Evolutionary conservation across 2,888 invertebrate genomes (phyloP).

Genomic region (Peribatodes rhomboidaria): DNA sequence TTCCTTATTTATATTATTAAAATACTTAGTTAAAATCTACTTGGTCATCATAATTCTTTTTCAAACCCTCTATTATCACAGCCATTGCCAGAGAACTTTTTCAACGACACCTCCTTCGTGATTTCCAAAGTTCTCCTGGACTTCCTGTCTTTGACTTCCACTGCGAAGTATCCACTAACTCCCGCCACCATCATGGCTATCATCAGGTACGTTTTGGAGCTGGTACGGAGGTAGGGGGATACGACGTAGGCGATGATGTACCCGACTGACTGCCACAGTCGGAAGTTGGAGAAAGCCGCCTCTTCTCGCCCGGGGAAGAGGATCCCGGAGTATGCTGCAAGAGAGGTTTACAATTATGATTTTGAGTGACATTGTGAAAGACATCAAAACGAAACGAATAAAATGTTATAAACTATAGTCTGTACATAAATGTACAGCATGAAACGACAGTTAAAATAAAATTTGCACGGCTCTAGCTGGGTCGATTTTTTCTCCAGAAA

Average conservation of each 20-base stretch:
- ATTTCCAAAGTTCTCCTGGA: constrained; percentile 53
- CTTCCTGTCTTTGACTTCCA: constrained; percentile 68
- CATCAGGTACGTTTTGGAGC: constrained; percentile 84
- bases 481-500: no score
- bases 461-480: no score
- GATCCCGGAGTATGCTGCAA: constrained; percentile 87
- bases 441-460: no score
- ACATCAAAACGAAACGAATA: no score
- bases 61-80: constrained; percentile 75
- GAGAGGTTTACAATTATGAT: neutral
- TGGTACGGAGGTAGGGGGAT: constrained; percentile 82
- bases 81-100: constrained; percentile 58
- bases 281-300: constrained; percentile 90
- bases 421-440: no score
- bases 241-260: constrained; percentile 88
- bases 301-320: constrained; percentile 88
- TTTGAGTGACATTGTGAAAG: no score
- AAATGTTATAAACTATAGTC: no score
- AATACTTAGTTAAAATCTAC: neutral
- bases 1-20: no score
- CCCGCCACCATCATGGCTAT: constrained; percentile 80
- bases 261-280: constrained; percentile 90
- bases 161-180: constrained; percentile 81
- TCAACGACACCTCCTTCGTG: constrained; percentile 44
- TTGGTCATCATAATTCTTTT: constrained; percentile 32